Conservation (phyloP, 2,113 vertebrate genomes). For the Rhagologus leucostigma region DNA sequence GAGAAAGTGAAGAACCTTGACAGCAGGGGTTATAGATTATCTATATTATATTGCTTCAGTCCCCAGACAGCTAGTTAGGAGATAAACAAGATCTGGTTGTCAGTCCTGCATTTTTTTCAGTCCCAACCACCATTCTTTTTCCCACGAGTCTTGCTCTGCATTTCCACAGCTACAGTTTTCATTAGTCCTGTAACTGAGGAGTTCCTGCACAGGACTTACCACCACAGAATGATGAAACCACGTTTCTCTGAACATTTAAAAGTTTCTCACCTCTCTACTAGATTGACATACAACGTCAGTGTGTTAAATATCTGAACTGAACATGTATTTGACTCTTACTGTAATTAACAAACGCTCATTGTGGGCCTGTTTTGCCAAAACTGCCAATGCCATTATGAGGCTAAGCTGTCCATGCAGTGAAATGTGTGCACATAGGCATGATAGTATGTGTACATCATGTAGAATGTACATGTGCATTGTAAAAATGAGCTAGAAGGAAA, state of each 20-base stretch:
- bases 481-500: background rate
- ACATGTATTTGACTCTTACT: background rate
- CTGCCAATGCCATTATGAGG: rapidly evolving
- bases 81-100: background rate
- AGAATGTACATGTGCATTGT: background rate
- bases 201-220: background rate
- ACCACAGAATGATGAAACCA: background rate
- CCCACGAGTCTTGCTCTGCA: background rate
- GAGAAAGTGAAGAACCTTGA: background rate
- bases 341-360: background rate
- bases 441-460: background rate
- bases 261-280: background rate
- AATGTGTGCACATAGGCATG: no score
- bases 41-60: background rate
- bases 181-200: background rate
- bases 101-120: background rate
- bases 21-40: background rate
- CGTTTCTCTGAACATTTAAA: background rate
- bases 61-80: background rate
- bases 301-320: background rate
- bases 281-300: background rate
- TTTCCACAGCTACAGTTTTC: background rate
- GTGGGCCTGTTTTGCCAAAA: background rate
- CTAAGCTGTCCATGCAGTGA: background rate
- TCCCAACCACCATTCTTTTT: background rate